Base-by-base conservation (phyloP, 2,797 vertebrate species). In the Numenius phaeopus region DNA sequence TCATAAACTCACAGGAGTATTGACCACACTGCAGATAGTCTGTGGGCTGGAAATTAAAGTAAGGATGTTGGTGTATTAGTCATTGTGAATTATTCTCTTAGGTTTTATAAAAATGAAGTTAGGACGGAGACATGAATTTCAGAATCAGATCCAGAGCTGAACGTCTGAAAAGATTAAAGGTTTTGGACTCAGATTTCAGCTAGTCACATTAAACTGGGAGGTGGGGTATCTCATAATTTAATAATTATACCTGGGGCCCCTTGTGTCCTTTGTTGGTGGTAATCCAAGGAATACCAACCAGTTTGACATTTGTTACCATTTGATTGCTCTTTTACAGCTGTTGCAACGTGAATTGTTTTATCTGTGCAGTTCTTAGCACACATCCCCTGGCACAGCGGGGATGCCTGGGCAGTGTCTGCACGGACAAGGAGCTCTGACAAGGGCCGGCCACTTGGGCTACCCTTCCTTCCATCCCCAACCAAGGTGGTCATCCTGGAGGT, bases 21-120 rank as follows among this genome's bases (percentile, higher is more conserved):
- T 87, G 86, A 72, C 78, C 81, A 82, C 37, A 18, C 15, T 39
- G 64, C 22, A 12, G 8, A 50, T 80, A 52, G 37, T 90, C 79
- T 50, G 32, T 85, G 69, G 82, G 24, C 65, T 94, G 84, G 49
- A 91, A 92, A 95, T 89, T 10, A 44, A 22, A 83, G n/a, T 78
- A 27, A 80, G 30, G 26, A 22, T 55, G 11, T 47, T 87, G 54
- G 15, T 66, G 29, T 54, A 47, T 76, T 94, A 65, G 67, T 93
- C 16, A 59, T 16, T 59, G 54, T 72, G 65, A 92, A 52, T 92
- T 86, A 80, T 67, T 91, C 76, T 71, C 50, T 78, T 72, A 52
- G 49, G 27, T 85, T 79, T 59, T 59, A 91, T 69, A 82, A 79
- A 90, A 77, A 57, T 49, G 52, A 76, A 81, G 39, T 78, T 70